phyloP scores from a whole-genome alignment of 2,113 vertebrate species.

The Daubentonia madagascariensis region DNA sequence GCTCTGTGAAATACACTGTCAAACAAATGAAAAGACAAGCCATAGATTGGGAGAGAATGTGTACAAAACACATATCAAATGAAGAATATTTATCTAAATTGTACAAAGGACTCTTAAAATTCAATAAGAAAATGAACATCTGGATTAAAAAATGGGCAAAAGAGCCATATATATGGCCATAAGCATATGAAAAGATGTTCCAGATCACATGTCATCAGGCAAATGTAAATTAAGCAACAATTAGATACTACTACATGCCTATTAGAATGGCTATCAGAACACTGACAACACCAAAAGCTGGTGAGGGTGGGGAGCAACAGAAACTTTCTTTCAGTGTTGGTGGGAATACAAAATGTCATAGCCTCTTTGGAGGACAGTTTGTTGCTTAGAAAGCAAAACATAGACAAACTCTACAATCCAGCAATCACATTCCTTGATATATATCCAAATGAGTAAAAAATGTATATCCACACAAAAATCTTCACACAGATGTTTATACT shows the following conservation, averaged over 20 bases:
- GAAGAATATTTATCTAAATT: neutral
- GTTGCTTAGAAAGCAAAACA: neutral
- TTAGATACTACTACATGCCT: neutral
- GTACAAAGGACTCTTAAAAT: neutral
- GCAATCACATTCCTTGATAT: neutral
- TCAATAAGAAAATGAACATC: neutral
- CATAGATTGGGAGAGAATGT: neutral
- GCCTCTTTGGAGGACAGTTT: neutral
- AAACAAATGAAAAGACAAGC: neutral
- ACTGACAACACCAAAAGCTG: neutral
- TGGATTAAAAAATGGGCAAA: neutral
- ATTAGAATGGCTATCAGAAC: neutral
- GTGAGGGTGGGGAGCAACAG: neutral
- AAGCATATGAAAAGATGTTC: neutral
- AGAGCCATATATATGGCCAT: neutral
- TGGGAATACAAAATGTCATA: neutral
- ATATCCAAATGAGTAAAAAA: neutral
- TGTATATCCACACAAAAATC: neutral
- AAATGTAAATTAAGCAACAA: neutral
- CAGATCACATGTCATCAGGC: neutral
- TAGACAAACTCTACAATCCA: neutral
- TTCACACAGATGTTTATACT: neutral
- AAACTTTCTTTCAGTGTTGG: neutral
- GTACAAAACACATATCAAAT: neutral
- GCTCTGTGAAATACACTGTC: neutral